These are phyloP conservation scores for Drosophila phalerata DNA, from an alignment of 2,888 invertebrate species.

Conservation along the genomic window DNA sequence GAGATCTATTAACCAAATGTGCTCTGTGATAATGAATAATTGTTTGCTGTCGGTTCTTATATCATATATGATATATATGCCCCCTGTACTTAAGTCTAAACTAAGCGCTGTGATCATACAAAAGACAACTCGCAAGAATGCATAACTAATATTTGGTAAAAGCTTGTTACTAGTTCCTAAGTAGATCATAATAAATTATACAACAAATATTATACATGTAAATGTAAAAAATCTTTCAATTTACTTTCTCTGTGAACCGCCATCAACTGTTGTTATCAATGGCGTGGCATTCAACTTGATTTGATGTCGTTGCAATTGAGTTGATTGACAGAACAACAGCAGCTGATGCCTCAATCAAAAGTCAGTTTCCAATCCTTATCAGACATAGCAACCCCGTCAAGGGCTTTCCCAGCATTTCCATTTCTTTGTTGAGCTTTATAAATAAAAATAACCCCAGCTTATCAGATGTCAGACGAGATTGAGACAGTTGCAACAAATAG, in stretches of 20 bases:
- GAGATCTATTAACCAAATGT: slow-evolving; percentile 49
- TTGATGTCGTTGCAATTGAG: slow-evolving; percentile 35
- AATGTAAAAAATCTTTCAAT: background rate
- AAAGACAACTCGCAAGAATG: slow-evolving; percentile 50
- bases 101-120: slow-evolving; percentile 71
- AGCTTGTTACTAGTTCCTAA: slow-evolving; percentile 66
- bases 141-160: slow-evolving; percentile 12
- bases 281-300: slow-evolving; percentile 51
- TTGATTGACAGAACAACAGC: slow-evolving; percentile 60
- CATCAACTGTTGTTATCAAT: slow-evolving; percentile 19
- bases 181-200: slow-evolving; percentile 73
- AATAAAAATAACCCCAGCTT: slow-evolving; percentile 35
- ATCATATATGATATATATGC: background rate
- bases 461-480: slow-evolving; percentile 52
- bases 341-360: slow-evolving; percentile 35
- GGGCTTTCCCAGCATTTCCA: slow-evolving; percentile 37
- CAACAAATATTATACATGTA: slow-evolving; percentile 24
- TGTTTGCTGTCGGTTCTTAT: slow-evolving; percentile 48
- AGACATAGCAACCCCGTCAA: slow-evolving; percentile 14
- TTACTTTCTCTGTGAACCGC: background rate
- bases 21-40: slow-evolving; percentile 77
- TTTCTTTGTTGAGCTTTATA: slow-evolving; percentile 43
- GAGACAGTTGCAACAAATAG: slow-evolving; percentile 43
- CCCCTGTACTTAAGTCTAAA: slow-evolving; percentile 54
- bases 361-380: slow-evolving; percentile 26